These are phyloP conservation scores for Calephelis perditalis DNA, from an alignment of 2,888 invertebrate species.

Conservation along the genomic window DNA sequence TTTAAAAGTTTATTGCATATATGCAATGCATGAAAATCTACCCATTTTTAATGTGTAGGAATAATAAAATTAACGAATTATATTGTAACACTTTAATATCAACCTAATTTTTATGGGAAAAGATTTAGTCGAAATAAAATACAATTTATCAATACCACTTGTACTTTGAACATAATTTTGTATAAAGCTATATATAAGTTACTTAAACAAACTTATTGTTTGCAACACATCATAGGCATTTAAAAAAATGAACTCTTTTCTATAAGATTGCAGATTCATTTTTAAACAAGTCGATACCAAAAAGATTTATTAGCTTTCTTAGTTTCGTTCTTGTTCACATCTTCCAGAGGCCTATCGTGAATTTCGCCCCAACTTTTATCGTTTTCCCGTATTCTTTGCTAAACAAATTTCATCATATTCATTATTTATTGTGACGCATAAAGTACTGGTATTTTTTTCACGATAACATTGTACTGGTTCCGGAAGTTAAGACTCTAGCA, in stretches of 20 bases:
- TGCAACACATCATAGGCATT: no score
- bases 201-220: no score
- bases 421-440: constrained; percentile 43
- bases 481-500: neutral
- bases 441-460: neutral
- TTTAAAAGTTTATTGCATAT: no score
- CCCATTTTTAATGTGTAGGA: no score
- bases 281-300: constrained; percentile 53
- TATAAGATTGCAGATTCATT: constrained; percentile 40
- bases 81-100: no score
- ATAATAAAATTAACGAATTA: no score
- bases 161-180: no score
- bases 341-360: constrained; percentile 44
- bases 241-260: constrained; percentile 1
- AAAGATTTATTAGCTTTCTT: constrained; percentile 64
- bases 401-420: constrained; percentile 40
- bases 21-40: no score
- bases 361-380: constrained; percentile 43
- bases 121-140: no score
- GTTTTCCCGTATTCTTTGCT: constrained; percentile 30
- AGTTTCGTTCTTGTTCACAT: constrained; percentile 50
- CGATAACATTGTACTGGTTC: constrained; percentile 2
- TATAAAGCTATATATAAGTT: no score
- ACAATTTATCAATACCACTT: no score
- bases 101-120: no score